Conservation (phyloP, 2,888 invertebrate genomes). For the Tryphoninae sp. region DNA sequence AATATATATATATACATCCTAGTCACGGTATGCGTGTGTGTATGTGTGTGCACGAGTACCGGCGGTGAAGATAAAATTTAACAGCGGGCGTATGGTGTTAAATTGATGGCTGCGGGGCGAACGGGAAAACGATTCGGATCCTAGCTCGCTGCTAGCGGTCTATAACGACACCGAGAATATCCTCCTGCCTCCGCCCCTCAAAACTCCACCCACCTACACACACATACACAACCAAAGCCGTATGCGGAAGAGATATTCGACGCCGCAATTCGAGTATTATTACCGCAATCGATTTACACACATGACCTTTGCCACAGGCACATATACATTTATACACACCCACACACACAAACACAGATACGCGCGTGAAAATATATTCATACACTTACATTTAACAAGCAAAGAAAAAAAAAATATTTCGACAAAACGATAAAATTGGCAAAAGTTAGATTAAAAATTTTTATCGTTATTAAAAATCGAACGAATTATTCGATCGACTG, state of each 20-base stretch:
- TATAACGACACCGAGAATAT: slow-evolving; percentile 65
- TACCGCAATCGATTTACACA: slow-evolving; percentile 58
- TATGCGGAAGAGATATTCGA: slow-evolving; percentile 45
- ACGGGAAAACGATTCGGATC: slow-evolving; percentile 67
- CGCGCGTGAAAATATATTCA: background rate
- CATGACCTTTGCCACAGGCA: slow-evolving; percentile 20
- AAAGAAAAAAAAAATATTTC: background rate
- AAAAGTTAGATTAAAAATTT: background rate
- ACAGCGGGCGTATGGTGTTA: slow-evolving; percentile 66
- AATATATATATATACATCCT: slow-evolving; percentile 10
- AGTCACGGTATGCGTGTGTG: slow-evolving; percentile 37
- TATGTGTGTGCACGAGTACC: slow-evolving; percentile 28
- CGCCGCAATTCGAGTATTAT: slow-evolving; percentile 60
- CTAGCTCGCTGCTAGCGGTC: slow-evolving; percentile 55
- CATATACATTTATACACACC: background rate
- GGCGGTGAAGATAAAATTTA: slow-evolving; percentile 68
- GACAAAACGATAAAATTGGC: background rate
- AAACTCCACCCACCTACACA: background rate
- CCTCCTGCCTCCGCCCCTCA: slow-evolving; percentile 34
- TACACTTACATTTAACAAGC: background rate
- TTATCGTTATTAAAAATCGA: slow-evolving; percentile 7
- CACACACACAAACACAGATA: background rate
- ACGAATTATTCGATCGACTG: background rate
- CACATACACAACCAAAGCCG: slow-evolving; percentile 1
- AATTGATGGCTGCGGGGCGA: slow-evolving; percentile 68